Conservation (phyloP, 2,797 vertebrate species). For the Hoplostethus atlanticus region DNA sequence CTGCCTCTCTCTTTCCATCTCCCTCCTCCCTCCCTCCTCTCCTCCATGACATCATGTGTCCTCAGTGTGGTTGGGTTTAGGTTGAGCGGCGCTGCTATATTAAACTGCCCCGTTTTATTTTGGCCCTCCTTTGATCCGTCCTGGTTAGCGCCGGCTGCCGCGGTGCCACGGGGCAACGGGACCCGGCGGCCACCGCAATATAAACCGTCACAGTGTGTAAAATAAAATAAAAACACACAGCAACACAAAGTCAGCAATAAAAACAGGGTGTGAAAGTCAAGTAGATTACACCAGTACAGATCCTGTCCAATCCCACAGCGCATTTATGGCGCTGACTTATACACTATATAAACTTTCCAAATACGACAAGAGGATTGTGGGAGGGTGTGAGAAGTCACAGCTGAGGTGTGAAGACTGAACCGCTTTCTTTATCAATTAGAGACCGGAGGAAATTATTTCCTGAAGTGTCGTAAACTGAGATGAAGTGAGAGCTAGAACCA, state of each 20-base stretch:
- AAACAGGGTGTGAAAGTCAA: constrained; percentile 70
- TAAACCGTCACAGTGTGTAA: constrained; percentile 72
- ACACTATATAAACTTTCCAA: constrained; percentile 15
- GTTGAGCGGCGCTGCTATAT: constrained; percentile 70
- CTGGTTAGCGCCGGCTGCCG: constrained; percentile 59
- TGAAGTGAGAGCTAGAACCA: too few relatives aligned
- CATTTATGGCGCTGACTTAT: constrained; percentile 33
- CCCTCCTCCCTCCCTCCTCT: constrained; percentile 37
- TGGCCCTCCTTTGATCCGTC: constrained; percentile 68
- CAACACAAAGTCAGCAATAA: constrained; percentile 66
- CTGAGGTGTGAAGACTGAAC: constrained; percentile 43
- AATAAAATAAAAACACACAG: constrained; percentile 58
- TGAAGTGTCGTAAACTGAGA: too few relatives aligned
- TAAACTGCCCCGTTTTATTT: constrained; percentile 76
- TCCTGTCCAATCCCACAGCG: constrained; percentile 33
- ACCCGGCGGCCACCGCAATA: constrained; percentile 64
- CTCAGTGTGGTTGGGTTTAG: constrained; percentile 74
- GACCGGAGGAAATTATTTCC: too few relatives aligned
- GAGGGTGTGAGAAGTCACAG: constrained; percentile 72
- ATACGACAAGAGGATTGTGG: constrained; percentile 39
- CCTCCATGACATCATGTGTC: constrained; percentile 74
- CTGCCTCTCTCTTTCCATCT: not conserved
- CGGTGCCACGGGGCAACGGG: constrained; percentile 47
- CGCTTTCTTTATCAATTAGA: constrained; percentile 11
- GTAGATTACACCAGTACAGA: constrained; percentile 47